These are phyloP conservation scores for Toxostoma redivivum DNA, from an alignment of 2,113 vertebrate genomes.

Conservation along the genomic window DNA sequence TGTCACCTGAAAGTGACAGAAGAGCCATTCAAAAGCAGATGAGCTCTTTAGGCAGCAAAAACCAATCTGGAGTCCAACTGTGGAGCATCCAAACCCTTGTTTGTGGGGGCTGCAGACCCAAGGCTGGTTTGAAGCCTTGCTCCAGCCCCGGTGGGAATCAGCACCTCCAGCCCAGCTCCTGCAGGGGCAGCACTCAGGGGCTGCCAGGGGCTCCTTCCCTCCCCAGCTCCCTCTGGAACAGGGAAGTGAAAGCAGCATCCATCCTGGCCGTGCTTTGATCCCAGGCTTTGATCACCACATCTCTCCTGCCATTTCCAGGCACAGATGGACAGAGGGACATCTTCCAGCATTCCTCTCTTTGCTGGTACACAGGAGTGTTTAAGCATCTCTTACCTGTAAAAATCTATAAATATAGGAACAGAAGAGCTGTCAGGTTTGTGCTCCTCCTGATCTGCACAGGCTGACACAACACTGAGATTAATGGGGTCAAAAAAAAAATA, in stretches of 20 bases:
- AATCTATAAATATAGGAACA: background rate
- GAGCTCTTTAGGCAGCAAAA: background rate
- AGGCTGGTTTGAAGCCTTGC: background rate
- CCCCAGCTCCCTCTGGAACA: background rate
- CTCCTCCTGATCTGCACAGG: background rate
- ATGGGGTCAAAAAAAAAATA: background rate
- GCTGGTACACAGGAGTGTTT: background rate
- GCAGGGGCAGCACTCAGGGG: background rate
- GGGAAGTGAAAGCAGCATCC: background rate
- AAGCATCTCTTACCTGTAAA: background rate
- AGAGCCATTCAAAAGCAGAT: background rate
- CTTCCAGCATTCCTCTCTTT: background rate
- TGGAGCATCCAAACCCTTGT: background rate
- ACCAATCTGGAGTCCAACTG: background rate
- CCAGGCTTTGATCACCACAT: rapidly evolving
- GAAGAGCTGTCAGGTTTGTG: background rate
- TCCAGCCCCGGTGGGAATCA: background rate
- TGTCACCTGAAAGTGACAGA: background rate
- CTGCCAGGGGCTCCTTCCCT: background rate
- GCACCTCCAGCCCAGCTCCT: background rate
- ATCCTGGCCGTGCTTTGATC: background rate
- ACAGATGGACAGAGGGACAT: background rate
- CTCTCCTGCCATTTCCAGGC: background rate
- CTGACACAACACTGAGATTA: background rate
- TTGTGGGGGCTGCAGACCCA: background rate